Conservation (phyloP, 2,113 vertebrate species). For the Ammodytes dubius region DNA sequence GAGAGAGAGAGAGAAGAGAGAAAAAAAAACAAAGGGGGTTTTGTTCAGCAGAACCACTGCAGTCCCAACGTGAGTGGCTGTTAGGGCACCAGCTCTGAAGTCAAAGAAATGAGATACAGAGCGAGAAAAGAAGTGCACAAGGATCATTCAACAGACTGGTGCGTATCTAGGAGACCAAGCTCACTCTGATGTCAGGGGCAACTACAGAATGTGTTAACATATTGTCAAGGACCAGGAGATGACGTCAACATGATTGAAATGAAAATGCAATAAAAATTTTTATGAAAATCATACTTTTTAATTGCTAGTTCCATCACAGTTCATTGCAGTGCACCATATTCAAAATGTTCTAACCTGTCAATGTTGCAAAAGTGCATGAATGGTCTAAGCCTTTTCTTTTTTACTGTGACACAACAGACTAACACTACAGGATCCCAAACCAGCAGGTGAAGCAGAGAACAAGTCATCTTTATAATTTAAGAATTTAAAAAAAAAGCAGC, state of each 20-base stretch:
- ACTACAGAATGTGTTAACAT: constrained; percentile 33
- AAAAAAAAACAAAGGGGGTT: constrained; percentile 65
- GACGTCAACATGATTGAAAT: constrained; percentile 8
- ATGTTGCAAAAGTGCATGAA: constrained; percentile 11
- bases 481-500: constrained; percentile 18
- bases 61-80: constrained; percentile 72
- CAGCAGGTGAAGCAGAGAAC: constrained; percentile 21
- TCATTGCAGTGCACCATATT: neutral
- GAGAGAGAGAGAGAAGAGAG: neutral
- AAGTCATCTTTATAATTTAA: constrained; percentile 19
- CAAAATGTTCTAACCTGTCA: constrained; percentile 26
- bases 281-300: constrained; percentile 21
- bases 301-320: neutral
- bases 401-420: constrained; percentile 18
- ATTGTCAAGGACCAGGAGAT: constrained; percentile 15
- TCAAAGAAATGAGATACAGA: constrained; percentile 78
- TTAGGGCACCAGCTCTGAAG: constrained; percentile 68
- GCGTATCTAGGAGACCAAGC: constrained; percentile 73
- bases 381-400: neutral
- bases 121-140: constrained; percentile 58
- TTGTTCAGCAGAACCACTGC: constrained; percentile 72
- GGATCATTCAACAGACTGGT: constrained; percentile 62
- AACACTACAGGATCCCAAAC: neutral
- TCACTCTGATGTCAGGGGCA: constrained; percentile 66
- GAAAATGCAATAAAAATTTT: constrained; percentile 7